Conservation (phyloP, 2,797 vertebrate species). For the Sardinella longiceps region DNA sequence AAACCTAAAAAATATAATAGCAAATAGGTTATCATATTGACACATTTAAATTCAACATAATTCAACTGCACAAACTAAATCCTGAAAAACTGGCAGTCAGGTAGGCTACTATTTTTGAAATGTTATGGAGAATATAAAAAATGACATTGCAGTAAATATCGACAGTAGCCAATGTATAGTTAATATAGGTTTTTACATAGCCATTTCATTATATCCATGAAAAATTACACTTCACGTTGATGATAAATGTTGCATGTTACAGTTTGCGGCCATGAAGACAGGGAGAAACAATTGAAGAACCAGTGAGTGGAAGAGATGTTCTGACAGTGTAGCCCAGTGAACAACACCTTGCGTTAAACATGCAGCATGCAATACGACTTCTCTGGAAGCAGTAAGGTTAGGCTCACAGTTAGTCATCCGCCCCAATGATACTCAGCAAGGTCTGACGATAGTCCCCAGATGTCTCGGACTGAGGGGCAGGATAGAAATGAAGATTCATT, state of each 20-base stretch:
- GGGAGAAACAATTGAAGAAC: neutral
- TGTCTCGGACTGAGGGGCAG: slow-evolving; percentile 60
- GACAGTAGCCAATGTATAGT: neutral
- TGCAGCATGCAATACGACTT: neutral
- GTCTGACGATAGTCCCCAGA: slow-evolving; percentile 55
- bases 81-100: neutral
- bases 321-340: neutral
- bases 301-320: neutral
- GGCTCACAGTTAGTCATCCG: slow-evolving; percentile 43
- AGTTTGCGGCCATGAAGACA: neutral
- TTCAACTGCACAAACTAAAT: neutral
- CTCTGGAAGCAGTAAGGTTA: neutral
- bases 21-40: neutral
- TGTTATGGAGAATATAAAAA: neutral
- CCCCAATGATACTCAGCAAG: slow-evolving; percentile 61
- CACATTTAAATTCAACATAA: neutral
- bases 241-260: neutral
- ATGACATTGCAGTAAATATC: neutral
- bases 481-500: neutral
- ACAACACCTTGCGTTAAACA: neutral
- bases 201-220: neutral
- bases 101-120: neutral
- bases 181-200: neutral
- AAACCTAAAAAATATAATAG: neutral
- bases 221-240: neutral